Evolutionary conservation across 2,888 invertebrate genomes (phyloP).

Genomic region (Diaprepes abbreviatus): DNA sequence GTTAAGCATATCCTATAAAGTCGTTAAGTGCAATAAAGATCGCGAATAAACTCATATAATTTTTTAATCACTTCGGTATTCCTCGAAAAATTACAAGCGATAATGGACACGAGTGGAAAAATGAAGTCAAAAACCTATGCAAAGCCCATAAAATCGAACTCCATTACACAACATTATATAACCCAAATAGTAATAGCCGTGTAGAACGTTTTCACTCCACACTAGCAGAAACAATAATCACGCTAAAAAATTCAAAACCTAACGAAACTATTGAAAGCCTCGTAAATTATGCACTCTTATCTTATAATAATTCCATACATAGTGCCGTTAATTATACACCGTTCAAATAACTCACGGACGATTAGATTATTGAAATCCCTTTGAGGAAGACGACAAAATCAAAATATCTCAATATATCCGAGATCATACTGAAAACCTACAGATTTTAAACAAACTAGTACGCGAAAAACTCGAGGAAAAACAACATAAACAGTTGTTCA

Average conservation of each 20-base stretch:
- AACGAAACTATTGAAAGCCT: slow-evolving; percentile 24
- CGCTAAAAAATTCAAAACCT: slow-evolving; percentile 14
- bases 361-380: slow-evolving; percentile 47
- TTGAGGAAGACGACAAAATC: slow-evolving; percentile 43
- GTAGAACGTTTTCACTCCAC: slow-evolving; percentile 39
- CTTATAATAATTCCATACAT: not conserved
- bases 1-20: slow-evolving; percentile 11
- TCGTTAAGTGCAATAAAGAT: not conserved
- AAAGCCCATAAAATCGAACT: slow-evolving; percentile 4
- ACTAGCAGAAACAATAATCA: slow-evolving; percentile 14
- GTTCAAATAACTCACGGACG: slow-evolving; percentile 9
- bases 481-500: not conserved
- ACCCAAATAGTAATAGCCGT: slow-evolving; percentile 10
- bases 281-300: slow-evolving; percentile 25
- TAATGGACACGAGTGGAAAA: slow-evolving; percentile 15
- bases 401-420: slow-evolving; percentile 35
- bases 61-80: slow-evolving; percentile 13
- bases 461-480: not conserved
- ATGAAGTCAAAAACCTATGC: slow-evolving; percentile 6
- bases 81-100: slow-evolving; percentile 11
- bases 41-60: slow-evolving; percentile 2
- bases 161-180: slow-evolving; percentile 4
- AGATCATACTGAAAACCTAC: slow-evolving; percentile 35
- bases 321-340: slow-evolving; percentile 40
- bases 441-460: slow-evolving; percentile 42